A percentile compares a stretch with the other conserved stretches of the same genome.
These are phyloP conservation scores for Chorisops tibialis DNA, from an alignment of 2,888 invertebrate genomes.

Conservation along the genomic window DNA sequence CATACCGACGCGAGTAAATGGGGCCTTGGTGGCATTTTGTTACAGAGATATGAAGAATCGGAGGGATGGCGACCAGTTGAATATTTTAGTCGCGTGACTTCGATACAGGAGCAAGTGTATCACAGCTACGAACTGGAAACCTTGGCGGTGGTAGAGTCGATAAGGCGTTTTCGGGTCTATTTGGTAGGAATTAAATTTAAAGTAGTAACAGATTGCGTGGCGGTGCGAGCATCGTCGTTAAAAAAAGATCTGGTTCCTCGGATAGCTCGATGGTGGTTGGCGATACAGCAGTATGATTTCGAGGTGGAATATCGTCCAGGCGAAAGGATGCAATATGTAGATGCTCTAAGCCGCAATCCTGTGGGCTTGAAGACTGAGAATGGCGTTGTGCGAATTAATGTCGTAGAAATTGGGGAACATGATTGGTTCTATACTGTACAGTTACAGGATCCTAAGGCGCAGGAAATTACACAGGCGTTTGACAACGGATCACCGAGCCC, in stretches of 20 bases:
- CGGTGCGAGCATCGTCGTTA: neutral
- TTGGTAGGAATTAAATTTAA: constrained; percentile 7
- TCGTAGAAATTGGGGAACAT: neutral
- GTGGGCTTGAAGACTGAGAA: neutral
- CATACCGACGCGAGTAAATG: constrained; percentile 1
- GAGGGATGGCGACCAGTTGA: neutral
- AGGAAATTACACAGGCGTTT: neutral
- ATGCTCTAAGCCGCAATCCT: neutral
- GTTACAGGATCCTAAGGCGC: neutral
- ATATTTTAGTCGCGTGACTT: neutral
- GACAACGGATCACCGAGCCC: neutral
- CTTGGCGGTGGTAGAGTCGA: neutral
- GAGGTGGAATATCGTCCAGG: neutral
- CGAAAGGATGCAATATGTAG: neutral
- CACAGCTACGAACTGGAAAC: neutral
- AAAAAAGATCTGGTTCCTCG: neutral
- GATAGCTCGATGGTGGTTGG: no score
- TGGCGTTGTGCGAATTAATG: neutral
- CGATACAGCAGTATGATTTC: no score
- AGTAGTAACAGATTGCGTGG: constrained; percentile 12
- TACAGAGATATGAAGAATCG: neutral
- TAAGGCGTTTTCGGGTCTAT: no score
- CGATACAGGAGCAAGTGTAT: neutral
- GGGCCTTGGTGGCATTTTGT: neutral
- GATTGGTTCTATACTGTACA: constrained; percentile 2